A percentile compares a stretch with the other conserved stretches of the same genome.
These are phyloP conservation scores for Crotophaga sulcirostris DNA, from an alignment of 2,113 vertebrate species.

Conservation along the genomic window DNA sequence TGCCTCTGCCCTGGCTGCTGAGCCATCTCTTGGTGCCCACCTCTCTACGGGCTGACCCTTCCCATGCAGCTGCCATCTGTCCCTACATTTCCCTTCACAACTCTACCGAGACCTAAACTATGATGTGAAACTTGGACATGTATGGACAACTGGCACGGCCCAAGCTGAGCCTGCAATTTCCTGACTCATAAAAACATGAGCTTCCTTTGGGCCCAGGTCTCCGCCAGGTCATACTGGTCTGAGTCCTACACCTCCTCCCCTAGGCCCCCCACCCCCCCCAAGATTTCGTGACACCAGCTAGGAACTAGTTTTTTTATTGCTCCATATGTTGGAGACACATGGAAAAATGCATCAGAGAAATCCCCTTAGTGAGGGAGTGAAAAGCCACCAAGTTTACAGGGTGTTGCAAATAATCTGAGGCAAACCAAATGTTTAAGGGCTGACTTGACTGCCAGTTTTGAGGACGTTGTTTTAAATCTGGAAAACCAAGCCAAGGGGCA, in stretches of 20 bases:
- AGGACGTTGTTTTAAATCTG: not conserved
- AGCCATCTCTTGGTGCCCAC: not conserved
- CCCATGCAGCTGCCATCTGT: not conserved
- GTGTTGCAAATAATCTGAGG: slow-evolving; percentile 48
- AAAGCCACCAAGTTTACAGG: slow-evolving; percentile 50
- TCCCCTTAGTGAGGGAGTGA: not conserved
- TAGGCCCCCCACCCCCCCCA: not conserved
- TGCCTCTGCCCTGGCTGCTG: not conserved
- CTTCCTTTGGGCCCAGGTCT: slow-evolving; percentile 39
- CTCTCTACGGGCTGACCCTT: not conserved
- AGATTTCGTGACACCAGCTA: not conserved
- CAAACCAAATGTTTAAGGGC: slow-evolving; percentile 47
- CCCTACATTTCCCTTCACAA: not conserved
- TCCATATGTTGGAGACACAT: slow-evolving; percentile 19
- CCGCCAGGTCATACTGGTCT: not conserved
- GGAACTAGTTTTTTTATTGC: not conserved
- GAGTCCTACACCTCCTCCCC: not conserved
- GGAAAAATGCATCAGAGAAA: not conserved
- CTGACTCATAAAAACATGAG: slow-evolving; percentile 53
- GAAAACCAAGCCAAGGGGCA: slow-evolving; percentile 29
- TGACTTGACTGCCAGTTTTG: not conserved
- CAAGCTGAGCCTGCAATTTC: slow-evolving; percentile 54
- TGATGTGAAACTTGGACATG: not conserved
- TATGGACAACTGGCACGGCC: not conserved
- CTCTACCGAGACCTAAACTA: not conserved